Conservation (phyloP, 2,113 vertebrate genomes). For the Pyxicephalus adspersus region DNA sequence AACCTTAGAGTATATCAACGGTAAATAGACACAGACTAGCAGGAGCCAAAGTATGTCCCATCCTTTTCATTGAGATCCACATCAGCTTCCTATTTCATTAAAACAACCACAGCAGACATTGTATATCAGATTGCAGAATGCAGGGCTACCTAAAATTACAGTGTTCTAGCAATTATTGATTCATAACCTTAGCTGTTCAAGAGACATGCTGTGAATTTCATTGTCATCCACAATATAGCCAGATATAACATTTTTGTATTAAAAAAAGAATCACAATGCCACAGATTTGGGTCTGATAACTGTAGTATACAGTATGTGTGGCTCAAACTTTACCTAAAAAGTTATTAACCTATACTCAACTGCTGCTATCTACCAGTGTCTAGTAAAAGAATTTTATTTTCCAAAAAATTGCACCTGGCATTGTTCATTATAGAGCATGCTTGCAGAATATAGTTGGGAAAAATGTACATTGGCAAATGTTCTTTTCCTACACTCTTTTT, state of each 20-base stretch:
- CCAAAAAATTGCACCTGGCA: no score
- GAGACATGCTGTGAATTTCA: background rate
- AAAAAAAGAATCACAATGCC: no score
- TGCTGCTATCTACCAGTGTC: no score
- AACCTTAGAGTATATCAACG: constrained; percentile 26
- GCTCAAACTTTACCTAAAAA: no score
- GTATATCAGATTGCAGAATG: background rate
- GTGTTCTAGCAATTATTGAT: background rate
- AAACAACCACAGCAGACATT: constrained; percentile 5
- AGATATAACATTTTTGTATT: background rate
- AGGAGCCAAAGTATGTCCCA: constrained; percentile 29
- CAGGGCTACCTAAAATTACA: background rate
- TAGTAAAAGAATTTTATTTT: no score
- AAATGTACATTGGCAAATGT: no score
- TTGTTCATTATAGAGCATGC: no score
- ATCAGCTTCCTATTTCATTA: constrained; percentile 1
- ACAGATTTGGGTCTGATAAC: no score
- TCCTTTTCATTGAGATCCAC: constrained; percentile 6
- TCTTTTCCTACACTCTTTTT: no score
- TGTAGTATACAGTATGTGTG: no score
- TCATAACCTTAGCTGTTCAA: background rate
- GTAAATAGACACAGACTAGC: constrained; percentile 31
- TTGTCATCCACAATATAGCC: background rate
- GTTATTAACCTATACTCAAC: no score
- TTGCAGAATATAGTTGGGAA: no score